Evolutionary conservation across 1,140 invertebrate genomes (phyloP).

Genomic region (Drosophila melanogaster): DNA sequence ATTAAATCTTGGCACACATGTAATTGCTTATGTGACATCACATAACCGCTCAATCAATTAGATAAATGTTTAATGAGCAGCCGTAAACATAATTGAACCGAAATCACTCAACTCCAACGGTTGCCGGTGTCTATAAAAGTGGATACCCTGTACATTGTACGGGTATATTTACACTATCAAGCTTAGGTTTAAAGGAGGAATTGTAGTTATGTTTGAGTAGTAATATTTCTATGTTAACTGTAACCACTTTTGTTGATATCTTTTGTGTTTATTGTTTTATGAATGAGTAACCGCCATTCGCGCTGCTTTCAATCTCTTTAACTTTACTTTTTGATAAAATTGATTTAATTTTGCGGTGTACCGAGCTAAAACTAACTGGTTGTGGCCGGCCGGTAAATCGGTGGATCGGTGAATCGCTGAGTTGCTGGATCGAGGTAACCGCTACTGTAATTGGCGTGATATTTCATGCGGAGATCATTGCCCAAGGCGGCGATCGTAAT

Average conservation of each 20-base stretch:
- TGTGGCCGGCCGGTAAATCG: not conserved
- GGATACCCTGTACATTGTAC: slow-evolving; percentile 16
- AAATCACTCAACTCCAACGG: slow-evolving; percentile 52
- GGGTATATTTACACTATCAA: not conserved
- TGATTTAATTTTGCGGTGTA: slow-evolving; percentile 73
- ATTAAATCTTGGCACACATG: slow-evolving; percentile 14
- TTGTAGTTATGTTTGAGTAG: too few relatives aligned
- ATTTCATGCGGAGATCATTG: slow-evolving; percentile 71
- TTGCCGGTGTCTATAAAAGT: not conserved
- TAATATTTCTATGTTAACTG: too few relatives aligned
- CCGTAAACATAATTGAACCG: slow-evolving; percentile 66
- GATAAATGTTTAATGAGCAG: slow-evolving; percentile 76
- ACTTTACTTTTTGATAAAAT: slow-evolving; percentile 58
- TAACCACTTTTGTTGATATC: too few relatives aligned
- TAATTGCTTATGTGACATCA: slow-evolving; percentile 47
- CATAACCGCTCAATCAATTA: slow-evolving; percentile 65
- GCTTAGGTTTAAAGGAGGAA: too few relatives aligned
- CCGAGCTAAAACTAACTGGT: slow-evolving; percentile 60
- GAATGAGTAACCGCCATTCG: not conserved
- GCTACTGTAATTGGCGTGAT: slow-evolving; percentile 71
- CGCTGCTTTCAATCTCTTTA: not conserved
- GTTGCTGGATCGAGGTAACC: slow-evolving; percentile 12
- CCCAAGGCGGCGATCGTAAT: slow-evolving; percentile 53
- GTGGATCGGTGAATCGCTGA: slow-evolving; percentile 16
- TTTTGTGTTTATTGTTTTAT: too few relatives aligned